Evolutionary conservation across 2,888 invertebrate species (phyloP), one percentile per base, ranked within the genome.

Genomic region (Palloptera scutellata): DNA sequence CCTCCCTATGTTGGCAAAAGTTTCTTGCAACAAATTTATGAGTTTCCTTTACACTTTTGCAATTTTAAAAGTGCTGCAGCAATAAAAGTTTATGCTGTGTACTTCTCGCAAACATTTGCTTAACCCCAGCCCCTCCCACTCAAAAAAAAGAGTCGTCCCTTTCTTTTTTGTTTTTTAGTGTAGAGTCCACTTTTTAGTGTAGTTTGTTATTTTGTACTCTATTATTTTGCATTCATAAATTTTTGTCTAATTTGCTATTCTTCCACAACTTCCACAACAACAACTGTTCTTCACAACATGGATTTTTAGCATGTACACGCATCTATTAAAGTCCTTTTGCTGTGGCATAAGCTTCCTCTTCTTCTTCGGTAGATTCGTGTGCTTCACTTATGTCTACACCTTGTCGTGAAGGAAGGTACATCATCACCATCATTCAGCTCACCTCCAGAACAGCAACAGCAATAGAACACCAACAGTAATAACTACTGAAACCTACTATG

Each of bases 11-110:
- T 55, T 60, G 60, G 17, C 40, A 58, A 58, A 43, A 19, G 1
- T 12, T 52, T 65, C 52, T 19, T 30, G 51, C n/a, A 20, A 19
- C 51, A 58, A 59, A 59, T 64, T 64, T 64, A 64, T 64, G 64
- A 64, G 43, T 48, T 52, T 52, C 42, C 52, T 30, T 10, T 13
- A 52, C 57, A 41, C 30, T 52, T 30, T 30, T 30, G 30, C 30
- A 30, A 30, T 30, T 30, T 30, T 30, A 4, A 30, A 30, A 57
- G 9, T 30, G 55, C 42, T 55, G 48, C 60, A 30, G 30, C 30
- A 30, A 30, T 30, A 30, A 30, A 30, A 30, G 30, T 30, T 30
- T 30, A 30, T 4, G 30, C 6, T 30, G 30, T 30, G 3, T 30
- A 30, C 30, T 30, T 30, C 30, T 30, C 30, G 30, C 30, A 30